Evolutionary conservation across 2,797 vertebrate genomes (phyloP), one percentile per base, ranked within the genome.

Genomic region (Leptodactylus fallax): DNA sequence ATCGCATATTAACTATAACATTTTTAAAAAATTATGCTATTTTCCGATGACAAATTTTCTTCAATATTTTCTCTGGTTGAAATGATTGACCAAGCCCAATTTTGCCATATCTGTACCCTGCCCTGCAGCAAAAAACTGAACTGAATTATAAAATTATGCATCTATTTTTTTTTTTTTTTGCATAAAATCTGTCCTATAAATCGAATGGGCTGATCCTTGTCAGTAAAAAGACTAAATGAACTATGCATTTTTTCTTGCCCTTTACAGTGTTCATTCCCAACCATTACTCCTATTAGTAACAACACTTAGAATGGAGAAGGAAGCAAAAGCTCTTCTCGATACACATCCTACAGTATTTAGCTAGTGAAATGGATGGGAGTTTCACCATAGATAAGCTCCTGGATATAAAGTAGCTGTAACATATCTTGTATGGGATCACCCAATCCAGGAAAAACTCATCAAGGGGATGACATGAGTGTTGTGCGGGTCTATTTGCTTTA

Each of bases 361-460:
- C n/a, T 51, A 67, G 36, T 79, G 21, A 71, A 79, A 85, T 84
- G 36, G 36, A 88, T 88, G 81, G 53, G 60, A 25, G 81, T 58
- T 72, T 88, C 53, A 25, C 72, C 8, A 45, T 14, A 84, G 81
- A 88, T 84, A 79, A 79, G 76, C 53, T 55, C 47, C 63, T 88
- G 36, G 63, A 60, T 88, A 88, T 72, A 71, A 71, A 56, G 63
- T 71, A 13, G 56, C 36, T 71, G 19, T 55, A 88, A 85, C 49
- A 19, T 71, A 79, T 83, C 76, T 88, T 79, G 80, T 47, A 88
- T 72, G n/a, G 53, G 65, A 79, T 88, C 63, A 79, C 76, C 83
- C 45, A 67, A 23, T 71, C 74, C 74, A 85, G 67, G n/a, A 53
- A 67, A 58, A 58, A 60, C 23, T 36, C 27, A 74, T 72, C 25